phyloP scores from a whole-genome alignment of 2,888 invertebrate species.

The Coelogynopora nodosa region DNA sequence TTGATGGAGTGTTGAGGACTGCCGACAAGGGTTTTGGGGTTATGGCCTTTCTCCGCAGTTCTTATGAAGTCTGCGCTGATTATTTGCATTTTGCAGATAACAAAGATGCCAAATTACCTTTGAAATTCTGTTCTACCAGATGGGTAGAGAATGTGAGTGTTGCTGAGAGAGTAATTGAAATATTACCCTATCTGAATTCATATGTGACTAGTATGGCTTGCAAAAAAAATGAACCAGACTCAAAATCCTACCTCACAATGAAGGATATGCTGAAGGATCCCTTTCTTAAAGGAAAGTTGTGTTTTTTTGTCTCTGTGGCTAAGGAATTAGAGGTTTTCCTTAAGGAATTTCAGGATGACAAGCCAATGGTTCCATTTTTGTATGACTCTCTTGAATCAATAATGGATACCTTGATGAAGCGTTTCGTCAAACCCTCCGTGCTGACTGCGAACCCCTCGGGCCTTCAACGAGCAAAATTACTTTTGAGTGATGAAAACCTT shows the following conservation, averaged over 20 bases:
- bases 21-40: background rate
- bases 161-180: background rate
- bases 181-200: background rate
- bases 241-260: conserved; percentile 1
- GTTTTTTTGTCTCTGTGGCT: background rate
- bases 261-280: conserved; percentile 10
- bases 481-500: background rate
- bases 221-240: background rate
- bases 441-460: background rate
- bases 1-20: conserved; percentile 32
- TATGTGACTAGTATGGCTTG: background rate
- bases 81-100: conserved; percentile 29
- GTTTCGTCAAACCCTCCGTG: background rate
- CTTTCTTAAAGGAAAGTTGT: background rate
- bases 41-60: conserved; percentile 30
- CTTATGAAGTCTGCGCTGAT: conserved; percentile 14
- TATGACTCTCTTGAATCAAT: background rate
- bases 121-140: background rate
- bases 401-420: background rate
- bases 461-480: background rate
- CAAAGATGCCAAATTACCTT: background rate
- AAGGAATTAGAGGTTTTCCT: background rate
- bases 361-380: conserved; percentile 34
- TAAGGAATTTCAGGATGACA: conserved; percentile 5
- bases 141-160: background rate